A percentile compares a stretch with the other conserved stretches of the same genome.
Evolutionary conservation across 2,888 invertebrate genomes (phyloP).

Genomic region (Nomada ruficornis): DNA sequence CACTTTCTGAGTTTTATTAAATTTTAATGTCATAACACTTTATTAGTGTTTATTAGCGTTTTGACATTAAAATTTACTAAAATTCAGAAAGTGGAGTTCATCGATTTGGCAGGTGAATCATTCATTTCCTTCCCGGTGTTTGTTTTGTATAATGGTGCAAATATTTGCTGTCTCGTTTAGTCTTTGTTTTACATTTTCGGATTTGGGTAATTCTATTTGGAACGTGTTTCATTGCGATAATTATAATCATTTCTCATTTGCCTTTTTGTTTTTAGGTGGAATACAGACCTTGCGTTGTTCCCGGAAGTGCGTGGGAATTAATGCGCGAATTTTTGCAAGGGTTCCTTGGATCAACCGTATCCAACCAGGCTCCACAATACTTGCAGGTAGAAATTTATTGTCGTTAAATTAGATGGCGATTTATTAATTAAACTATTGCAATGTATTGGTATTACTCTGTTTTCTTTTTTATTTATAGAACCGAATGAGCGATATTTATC

Average conservation of each 20-base stretch:
- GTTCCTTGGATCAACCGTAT: slow-evolving; percentile 91
- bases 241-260: neutral
- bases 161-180: too few species aligned
- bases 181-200: neutral
- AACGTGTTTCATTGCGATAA: too few species aligned
- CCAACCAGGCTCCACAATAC: slow-evolving; percentile 90
- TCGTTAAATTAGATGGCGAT: neutral
- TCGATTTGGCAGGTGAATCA: too few species aligned
- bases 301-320: slow-evolving; percentile 95
- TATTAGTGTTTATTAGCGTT: too few species aligned
- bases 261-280: slow-evolving; percentile 87
- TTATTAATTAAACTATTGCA: neutral
- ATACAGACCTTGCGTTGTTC: slow-evolving; percentile 95
- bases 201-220: too few species aligned
- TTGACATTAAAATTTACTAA: too few species aligned
- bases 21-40: too few species aligned
- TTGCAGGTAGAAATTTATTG: slow-evolving; percentile 84
- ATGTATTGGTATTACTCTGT: neutral
- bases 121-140: neutral
- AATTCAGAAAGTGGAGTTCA: too few species aligned
- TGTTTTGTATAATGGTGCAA: neutral
- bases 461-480: slow-evolving; percentile 83
- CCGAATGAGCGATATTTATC: slow-evolving; percentile 93
- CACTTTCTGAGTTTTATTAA: too few species aligned
- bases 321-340: slow-evolving; percentile 96